These are phyloP conservation scores for Lerista edwardsae DNA, from an alignment of 2,797 vertebrate genomes.

Conservation along the genomic window DNA sequence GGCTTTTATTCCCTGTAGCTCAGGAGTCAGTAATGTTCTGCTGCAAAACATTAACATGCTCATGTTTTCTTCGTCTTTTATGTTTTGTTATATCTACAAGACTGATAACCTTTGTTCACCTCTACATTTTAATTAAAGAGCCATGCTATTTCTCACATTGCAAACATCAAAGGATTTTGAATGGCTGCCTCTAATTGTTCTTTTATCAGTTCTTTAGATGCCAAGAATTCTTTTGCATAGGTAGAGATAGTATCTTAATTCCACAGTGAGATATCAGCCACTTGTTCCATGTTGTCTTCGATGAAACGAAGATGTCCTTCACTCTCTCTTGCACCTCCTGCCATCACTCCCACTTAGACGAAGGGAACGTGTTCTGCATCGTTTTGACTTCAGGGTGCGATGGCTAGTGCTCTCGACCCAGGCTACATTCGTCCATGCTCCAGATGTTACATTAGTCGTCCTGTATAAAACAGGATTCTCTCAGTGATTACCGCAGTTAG, in stretches of 20 bases:
- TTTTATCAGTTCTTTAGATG: background rate
- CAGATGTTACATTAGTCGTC: background rate
- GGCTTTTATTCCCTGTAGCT: background rate
- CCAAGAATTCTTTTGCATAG: background rate
- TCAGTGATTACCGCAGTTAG: background rate
- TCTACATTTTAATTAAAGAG: slow-evolving; percentile 24
- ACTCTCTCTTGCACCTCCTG: background rate
- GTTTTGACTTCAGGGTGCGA: background rate
- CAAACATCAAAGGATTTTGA: background rate
- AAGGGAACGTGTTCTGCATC: background rate
- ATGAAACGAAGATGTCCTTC: background rate
- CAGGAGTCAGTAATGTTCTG: background rate
- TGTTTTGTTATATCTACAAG: background rate
- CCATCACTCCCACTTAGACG: background rate
- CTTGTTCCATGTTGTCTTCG: background rate
- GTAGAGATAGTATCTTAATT: background rate
- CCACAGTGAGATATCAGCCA: background rate
- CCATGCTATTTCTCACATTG: background rate
- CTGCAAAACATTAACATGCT: background rate
- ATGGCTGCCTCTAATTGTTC: slow-evolving; percentile 1
- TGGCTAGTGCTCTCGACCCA: background rate
- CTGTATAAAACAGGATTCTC: background rate
- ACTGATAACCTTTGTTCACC: slow-evolving; percentile 14
- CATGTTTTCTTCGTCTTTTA: background rate
- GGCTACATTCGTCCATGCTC: background rate